Base-by-base conservation (phyloP, 2,797 vertebrate genomes). In the Halcyon chelicuti region DNA sequence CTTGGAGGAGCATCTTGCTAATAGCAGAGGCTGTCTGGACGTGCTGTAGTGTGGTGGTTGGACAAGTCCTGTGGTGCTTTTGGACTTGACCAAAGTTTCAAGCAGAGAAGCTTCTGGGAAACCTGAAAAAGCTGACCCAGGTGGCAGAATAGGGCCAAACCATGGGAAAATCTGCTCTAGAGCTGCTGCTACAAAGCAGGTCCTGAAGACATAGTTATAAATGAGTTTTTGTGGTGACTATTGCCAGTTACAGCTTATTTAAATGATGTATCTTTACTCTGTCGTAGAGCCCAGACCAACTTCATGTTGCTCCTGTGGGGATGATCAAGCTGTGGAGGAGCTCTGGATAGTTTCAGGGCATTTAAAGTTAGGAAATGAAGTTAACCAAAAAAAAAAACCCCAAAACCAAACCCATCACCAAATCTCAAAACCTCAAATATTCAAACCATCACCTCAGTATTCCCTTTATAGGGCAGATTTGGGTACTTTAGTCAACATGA, bases 211-310 rank as follows among this genome's bases (percentile, higher is more conserved):
- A 0, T 15, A 1, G 5, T 9, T 73, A 14, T 14, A 60, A 47
- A 46, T 20, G 17, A 57, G 14, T 73, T 81, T 18, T n/a, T 72
- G 4, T 74, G 52, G 23, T 47, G 60, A 14, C 31, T 70, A 14
- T 46, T 63, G 17, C 26, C 28, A 13, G 5, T 82, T 66, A 47
- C 66, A 72, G 4, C 14, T 91, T 65, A 21, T 66, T 61, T 58
- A 44, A 1, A 0, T 9, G 5, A 3, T 17, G 2, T 39, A 1
- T 73, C 5, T 14, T 51, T 73, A 55, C 33, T 66, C 31, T 46
- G 12, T 62, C 31, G 37, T 25, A 21, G 0, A 49, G 10, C 31
- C 17, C 37, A 76, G 37, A 42, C 28, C 25, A 60, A 5, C 5
- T 4, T n/a, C 35, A 7, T 1, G 2, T n/a, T 0, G 0, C 5